Percentiles rank a stretch among this genome's conserved stretches.
Conservation (phyloP, 1,140 invertebrate genomes). For the Bombus consobrinus region DNA sequence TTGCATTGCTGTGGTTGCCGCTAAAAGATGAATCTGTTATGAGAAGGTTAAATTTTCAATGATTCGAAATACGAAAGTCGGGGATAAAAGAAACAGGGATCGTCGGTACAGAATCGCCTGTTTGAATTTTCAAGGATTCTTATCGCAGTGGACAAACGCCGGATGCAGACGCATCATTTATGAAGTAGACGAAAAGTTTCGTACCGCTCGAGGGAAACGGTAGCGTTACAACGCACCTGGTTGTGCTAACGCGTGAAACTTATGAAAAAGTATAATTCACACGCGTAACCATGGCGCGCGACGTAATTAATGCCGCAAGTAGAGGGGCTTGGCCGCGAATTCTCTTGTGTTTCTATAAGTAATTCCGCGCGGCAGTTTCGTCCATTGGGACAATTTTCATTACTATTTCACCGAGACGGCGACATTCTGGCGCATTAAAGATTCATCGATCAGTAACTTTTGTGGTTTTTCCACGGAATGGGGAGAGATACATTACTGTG, state of each 20-base stretch:
- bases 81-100: neutral
- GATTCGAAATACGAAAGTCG: neutral
- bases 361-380: neutral
- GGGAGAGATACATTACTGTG: neutral
- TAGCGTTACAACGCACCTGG: neutral
- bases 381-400: constrained; percentile 1
- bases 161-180: neutral
- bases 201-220: neutral
- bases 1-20: no score
- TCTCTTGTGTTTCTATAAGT: neutral
- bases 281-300: neutral
- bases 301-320: constrained; percentile 1
- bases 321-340: neutral
- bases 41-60: neutral
- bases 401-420: neutral
- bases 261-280: constrained; percentile 32
- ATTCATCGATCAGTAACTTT: constrained; percentile 13
- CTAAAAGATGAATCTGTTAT: neutral
- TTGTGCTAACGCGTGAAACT: neutral
- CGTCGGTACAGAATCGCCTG: neutral
- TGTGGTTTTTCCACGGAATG: neutral
- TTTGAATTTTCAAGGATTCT: neutral
- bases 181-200: constrained; percentile 1
- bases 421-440: neutral
- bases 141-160: neutral